phyloP scores from a whole-genome alignment of 2,113 vertebrate species.

The Thryonomys swinderianus region DNA sequence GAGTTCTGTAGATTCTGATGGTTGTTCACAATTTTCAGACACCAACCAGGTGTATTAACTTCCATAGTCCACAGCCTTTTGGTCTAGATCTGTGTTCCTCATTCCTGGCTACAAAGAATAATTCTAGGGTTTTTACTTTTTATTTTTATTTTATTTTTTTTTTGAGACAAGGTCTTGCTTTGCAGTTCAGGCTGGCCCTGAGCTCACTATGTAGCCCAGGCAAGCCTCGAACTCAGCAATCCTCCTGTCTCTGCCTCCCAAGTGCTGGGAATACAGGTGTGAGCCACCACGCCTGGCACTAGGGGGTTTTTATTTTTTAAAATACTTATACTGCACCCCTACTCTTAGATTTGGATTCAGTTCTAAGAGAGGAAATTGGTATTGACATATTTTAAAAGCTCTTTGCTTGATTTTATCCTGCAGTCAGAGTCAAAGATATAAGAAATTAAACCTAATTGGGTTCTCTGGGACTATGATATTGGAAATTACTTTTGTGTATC shows the following conservation, averaged over 20 bases:
- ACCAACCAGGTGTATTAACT: background rate
- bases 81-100: background rate
- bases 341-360: background rate
- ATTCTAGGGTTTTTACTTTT: background rate
- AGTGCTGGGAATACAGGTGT: too few species aligned
- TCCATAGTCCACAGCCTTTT: background rate
- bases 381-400: background rate
- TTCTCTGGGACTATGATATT: background rate
- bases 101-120: background rate
- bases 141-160: too few species aligned
- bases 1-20: background rate
- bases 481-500: background rate
- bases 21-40: background rate
- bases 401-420: background rate
- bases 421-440: background rate
- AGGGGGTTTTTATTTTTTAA: background rate
- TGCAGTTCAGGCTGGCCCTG: too few species aligned
- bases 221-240: too few species aligned
- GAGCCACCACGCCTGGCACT: too few species aligned
- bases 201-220: too few species aligned
- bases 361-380: background rate
- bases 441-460: background rate
- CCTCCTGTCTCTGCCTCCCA: too few species aligned
- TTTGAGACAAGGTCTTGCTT: too few species aligned
- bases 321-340: background rate